phyloP scores from a whole-genome alignment of 92 coral and sea anemone species.

The Diadumene lineata region DNA sequence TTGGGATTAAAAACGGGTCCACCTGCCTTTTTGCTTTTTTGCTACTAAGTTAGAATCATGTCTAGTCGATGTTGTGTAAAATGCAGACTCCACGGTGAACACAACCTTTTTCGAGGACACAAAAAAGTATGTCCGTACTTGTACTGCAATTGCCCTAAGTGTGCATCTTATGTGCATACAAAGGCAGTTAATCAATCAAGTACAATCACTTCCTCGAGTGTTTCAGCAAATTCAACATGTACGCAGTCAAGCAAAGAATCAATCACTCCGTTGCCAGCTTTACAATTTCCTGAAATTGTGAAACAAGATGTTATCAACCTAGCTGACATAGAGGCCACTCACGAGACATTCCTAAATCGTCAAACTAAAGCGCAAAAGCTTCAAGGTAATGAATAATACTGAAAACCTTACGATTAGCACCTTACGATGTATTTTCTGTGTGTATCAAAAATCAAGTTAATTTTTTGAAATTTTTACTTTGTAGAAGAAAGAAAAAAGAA shows the following conservation, averaged over 20 bases:
- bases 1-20: too few relatives aligned
- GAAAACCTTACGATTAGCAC: too few relatives aligned
- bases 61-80: neutral
- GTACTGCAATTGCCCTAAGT: neutral
- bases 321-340: neutral
- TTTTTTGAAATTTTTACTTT: neutral
- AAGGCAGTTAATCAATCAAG: neutral
- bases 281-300: neutral
- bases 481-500: slow-evolving; percentile 10
- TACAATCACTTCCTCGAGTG: neutral
- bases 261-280: too few relatives aligned
- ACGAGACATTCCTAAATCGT: neutral
- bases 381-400: neutral
- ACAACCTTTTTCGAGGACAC: slow-evolving; percentile 4
- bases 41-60: too few relatives aligned
- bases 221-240: neutral
- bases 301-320: neutral
- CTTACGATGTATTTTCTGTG: neutral
- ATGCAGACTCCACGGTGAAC: slow-evolving; percentile 12
- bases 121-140: slow-evolving; percentile 4
- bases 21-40: neutral
- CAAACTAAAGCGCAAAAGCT: neutral
- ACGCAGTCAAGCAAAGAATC: too few relatives aligned
- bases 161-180: neutral
- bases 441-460: too few relatives aligned